Evolutionary conservation across 2,113 vertebrate genomes (phyloP).

Genomic region (Hippocampus barbouri): DNA sequence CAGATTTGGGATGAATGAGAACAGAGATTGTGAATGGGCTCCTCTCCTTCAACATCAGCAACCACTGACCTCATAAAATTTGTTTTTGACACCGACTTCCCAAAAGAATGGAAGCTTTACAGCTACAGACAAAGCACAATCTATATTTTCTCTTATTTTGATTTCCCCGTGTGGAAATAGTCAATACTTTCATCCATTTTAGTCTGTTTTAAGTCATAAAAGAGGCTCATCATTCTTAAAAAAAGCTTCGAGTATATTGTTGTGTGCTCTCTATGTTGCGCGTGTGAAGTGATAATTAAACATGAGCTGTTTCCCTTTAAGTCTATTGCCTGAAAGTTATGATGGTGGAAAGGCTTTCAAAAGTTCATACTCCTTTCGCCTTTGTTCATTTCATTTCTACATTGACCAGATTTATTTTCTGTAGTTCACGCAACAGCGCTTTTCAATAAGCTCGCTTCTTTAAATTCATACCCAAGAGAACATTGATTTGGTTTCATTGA

Average conservation of each 20-base stretch:
- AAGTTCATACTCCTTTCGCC: conserved; percentile 3
- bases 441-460: conserved; percentile 45
- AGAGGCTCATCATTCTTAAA: neutral
- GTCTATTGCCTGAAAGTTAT: conserved; percentile 2
- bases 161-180: neutral
- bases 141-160: neutral
- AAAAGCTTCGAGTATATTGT: neutral
- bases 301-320: neutral
- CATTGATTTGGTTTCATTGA: conserved; percentile 55
- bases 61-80: neutral
- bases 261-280: neutral
- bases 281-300: neutral
- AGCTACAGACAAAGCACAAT: neutral
- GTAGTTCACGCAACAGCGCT: conserved; percentile 15
- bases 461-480: conserved; percentile 44
- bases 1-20: neutral
- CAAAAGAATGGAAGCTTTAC: neutral
- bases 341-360: neutral
- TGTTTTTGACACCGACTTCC: neutral
- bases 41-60: neutral
- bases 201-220: neutral
- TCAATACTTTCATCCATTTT: neutral
- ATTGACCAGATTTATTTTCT: conserved; percentile 24
- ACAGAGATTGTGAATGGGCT: neutral
- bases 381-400: conserved; percentile 11